Conservation (phyloP, 2,113 vertebrate species). For the Cariama cristata region DNA sequence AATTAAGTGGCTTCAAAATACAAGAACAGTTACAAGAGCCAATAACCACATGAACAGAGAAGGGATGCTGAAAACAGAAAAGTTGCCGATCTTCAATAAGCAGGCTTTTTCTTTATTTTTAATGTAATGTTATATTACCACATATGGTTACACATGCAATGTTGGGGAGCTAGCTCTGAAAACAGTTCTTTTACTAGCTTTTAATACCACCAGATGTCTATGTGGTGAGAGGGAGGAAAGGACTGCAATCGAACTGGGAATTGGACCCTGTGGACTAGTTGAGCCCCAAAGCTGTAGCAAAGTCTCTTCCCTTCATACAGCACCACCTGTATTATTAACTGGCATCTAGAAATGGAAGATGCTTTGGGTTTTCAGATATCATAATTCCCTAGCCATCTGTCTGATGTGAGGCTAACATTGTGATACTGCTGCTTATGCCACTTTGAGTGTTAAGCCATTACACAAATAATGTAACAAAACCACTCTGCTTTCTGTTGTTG, state of each 20-base stretch:
- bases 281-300: conserved; percentile 33
- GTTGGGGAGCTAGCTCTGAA: conserved; percentile 22
- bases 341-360: conserved; percentile 43
- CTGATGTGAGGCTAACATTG: conserved; percentile 24
- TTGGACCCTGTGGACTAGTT: conserved; percentile 65
- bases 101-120: conserved; percentile 12
- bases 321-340: conserved; percentile 57
- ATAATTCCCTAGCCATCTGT: conserved; percentile 65
- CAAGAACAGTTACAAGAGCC: background rate
- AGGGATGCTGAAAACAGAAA: background rate
- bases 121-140: conserved; percentile 42
- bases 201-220: conserved; percentile 71
- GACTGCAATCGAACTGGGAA: conserved; percentile 36
- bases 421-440: conserved; percentile 16
- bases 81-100: conserved; percentile 26
- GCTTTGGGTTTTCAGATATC: conserved; percentile 25
- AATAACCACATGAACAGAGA: background rate
- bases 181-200: conserved; percentile 59
- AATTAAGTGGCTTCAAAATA: background rate
- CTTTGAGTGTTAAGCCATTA: conserved; percentile 42
- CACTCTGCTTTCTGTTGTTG: conserved; percentile 18
- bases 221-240: background rate
- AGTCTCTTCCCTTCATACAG: conserved; percentile 6
- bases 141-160: conserved; percentile 40
- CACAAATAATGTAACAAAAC: conserved; percentile 38